These are phyloP conservation scores for Drosophila mojavensis DNA, from an alignment of 1,140 invertebrate genomes.

Conservation along the genomic window DNA sequence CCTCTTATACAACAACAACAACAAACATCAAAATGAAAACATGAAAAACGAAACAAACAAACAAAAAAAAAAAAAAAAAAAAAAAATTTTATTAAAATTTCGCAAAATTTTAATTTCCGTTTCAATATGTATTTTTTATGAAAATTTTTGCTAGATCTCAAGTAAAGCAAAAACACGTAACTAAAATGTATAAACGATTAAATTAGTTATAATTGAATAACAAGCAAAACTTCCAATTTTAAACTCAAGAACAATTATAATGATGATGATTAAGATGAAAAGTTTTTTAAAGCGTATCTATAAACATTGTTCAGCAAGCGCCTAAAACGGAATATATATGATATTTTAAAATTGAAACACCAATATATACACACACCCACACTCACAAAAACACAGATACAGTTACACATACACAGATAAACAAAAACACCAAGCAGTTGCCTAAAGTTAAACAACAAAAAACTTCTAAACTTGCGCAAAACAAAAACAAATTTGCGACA, in stretches of 20 bases:
- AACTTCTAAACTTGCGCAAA: conserved; percentile 72
- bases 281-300: conserved; percentile 70
- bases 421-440: conserved; percentile 74
- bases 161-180: conserved; percentile 75
- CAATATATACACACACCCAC: conserved; percentile 35
- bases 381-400: conserved; percentile 52
- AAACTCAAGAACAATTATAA: conserved; percentile 65
- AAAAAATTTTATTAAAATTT: conserved; percentile 49
- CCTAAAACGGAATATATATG: conserved; percentile 57
- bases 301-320: conserved; percentile 79
- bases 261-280: conserved; percentile 9
- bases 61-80: conserved; percentile 11
- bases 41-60: background rate
- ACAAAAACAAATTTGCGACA: conserved; percentile 56
- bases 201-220: conserved; percentile 74
- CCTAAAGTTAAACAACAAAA: conserved; percentile 61
- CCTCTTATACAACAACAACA: conserved; percentile 53
- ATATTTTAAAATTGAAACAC: conserved; percentile 39
- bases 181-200: conserved; percentile 66
- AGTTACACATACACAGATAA: conserved; percentile 47
- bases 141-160: conserved; percentile 71
- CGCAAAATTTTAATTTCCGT: conserved; percentile 13
- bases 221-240: conserved; percentile 75
- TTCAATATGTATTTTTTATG: conserved; percentile 47
- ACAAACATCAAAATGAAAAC: conserved; percentile 42